A percentile compares a stretch with the other conserved stretches of the same genome.
Evolutionary conservation across 2,797 vertebrate genomes (phyloP).

Genomic region (Myotis planiceps): DNA sequence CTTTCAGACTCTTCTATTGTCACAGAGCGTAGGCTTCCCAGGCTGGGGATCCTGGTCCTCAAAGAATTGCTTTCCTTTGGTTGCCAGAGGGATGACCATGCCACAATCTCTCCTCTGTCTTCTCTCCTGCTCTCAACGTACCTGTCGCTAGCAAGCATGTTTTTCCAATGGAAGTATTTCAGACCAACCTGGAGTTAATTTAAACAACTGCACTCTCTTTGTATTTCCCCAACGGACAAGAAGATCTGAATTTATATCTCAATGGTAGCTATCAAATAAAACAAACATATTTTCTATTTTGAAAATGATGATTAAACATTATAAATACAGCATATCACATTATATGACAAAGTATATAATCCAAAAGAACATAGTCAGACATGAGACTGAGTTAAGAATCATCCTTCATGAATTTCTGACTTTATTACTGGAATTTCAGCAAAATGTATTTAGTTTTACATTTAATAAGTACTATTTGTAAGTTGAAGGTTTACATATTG

Average conservation of each 20-base stretch:
- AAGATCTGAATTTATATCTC: background rate
- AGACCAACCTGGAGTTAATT: background rate
- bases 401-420: background rate
- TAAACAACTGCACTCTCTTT: background rate
- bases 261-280: background rate
- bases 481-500: background rate
- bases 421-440: background rate
- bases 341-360: background rate
- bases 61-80: background rate
- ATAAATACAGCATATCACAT: background rate
- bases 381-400: background rate
- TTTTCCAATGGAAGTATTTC: constrained; percentile 12
- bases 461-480: background rate
- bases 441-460: constrained; percentile 5
- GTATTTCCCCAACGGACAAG: background rate
- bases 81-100: background rate
- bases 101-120: background rate
- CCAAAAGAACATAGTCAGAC: background rate
- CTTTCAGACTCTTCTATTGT: background rate
- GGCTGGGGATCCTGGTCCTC: background rate
- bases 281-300: background rate
- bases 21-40: background rate
- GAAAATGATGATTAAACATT: background rate
- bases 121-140: background rate
- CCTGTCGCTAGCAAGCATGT: background rate